Evolutionary conservation across 2,113 vertebrate species (phyloP), one percentile per base, ranked within the genome.

Genomic region (Octodon degus): DNA sequence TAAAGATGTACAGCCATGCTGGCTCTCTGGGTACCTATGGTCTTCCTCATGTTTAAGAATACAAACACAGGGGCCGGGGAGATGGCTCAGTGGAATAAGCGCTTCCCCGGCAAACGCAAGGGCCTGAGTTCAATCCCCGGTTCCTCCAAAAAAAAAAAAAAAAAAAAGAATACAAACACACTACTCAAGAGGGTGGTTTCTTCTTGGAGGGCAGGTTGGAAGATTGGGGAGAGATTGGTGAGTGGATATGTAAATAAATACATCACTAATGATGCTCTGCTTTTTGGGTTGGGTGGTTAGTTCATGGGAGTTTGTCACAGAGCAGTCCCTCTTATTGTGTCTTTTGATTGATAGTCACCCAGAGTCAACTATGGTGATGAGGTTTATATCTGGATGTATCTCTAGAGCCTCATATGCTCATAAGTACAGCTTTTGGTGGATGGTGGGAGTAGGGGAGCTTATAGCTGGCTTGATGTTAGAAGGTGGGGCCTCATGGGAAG

Each of bases 31-130:
- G 55, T 43, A 7, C 37, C 72, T 30, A 2, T 1, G 40, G 24
- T 87, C 72, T 96, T 86, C 25, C 65, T 50, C 70, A 68, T 58
- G 47, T 72, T 91, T 84, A 84, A 68, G 68, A 65, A 72, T 74
- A 62, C 53, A 95, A 95, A 60, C 40, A 83, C 5, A 80, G n/a
- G n/a, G n/a, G n/a, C n/a, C n/a, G n/a, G n/a, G n/a, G n/a, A n/a
- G n/a, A n/a, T n/a, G n/a, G n/a, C n/a, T n/a, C n/a, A n/a, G n/a
- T n/a, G n/a, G n/a, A n/a, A n/a, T n/a, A n/a, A n/a, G n/a, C n/a
- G n/a, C n/a, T n/a, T n/a, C n/a, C n/a, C n/a, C n/a, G n/a, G n/a
- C n/a, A n/a, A n/a, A n/a, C n/a, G n/a, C n/a, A n/a, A n/a, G n/a
- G n/a, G n/a, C n/a, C n/a, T n/a, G n/a, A n/a, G n/a, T n/a, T n/a